Base-by-base conservation (phyloP, 2,888 invertebrate species). In the Tetrapedia diversipes region DNA sequence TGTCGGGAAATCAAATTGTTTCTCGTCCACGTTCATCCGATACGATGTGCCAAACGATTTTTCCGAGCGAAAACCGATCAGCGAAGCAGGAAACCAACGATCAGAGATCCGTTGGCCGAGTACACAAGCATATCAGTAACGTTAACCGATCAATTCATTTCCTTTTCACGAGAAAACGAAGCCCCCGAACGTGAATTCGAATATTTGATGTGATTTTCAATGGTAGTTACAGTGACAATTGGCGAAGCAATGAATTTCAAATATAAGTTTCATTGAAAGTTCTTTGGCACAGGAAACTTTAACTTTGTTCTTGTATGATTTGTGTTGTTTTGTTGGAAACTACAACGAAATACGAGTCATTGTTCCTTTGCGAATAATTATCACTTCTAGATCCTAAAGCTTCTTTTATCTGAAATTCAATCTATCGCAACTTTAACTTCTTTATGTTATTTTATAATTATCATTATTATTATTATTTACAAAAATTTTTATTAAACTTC, bases 81-180 rank as follows among this genome's bases (percentile, higher is more conserved):
- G 19, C 10, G 11, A 51, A 43, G n/a, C 11, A 14, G 16, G 34
- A n/a, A 37, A 37, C 2, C 27, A 53, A 16, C 16, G 16, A 32
- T 41, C 39, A 41, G 41, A 49, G 41, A 19, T 47, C 24, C 37
- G 22, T 66, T 47, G 56, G 39, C 53, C 11, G 39, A 49, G 24
- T 57, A 32, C 45, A n/a, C 3, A 60, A 72, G 71, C 71, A 72
- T 72, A 72, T 72, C 71, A 68, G 43, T 71, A 39, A 39, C 11
- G 37, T 66, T 29, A 39, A n/a, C 39, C 47, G 43, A 65, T 43
- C 41, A 2, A 60, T 49, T 60, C 0, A 37, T 59, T 49, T 19
- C 19, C 16, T 32, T 16, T 37, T 29, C 6, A 2, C 8, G 14
- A 14, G 22, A 4, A 27, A 47, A 45, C 27, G 41, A n/a, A 65